Conservation (phyloP, 2,113 vertebrate genomes). For the Laticauda laticaudata region DNA sequence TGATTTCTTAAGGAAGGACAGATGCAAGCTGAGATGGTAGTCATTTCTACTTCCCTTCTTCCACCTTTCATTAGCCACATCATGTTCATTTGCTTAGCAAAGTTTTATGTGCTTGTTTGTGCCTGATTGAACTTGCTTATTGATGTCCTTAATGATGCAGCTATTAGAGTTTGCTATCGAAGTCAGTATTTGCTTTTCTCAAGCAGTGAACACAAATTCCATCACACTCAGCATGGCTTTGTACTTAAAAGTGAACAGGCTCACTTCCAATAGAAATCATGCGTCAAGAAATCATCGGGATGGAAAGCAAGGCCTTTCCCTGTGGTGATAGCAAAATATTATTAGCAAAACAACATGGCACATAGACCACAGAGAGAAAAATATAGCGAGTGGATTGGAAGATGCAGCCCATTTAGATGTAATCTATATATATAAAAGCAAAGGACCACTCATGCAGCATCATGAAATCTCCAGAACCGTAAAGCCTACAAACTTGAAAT, state of each 20-base stretch:
- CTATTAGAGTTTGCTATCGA: background rate
- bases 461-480: no score
- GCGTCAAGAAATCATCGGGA: constrained; percentile 24
- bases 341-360: constrained; percentile 15
- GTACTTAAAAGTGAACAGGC: background rate
- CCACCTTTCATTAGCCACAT: constrained; percentile 1
- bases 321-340: background rate
- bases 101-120: background rate
- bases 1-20: background rate
- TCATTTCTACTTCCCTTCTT: background rate
- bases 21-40: background rate
- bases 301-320: constrained; percentile 20
- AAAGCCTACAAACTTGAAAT: no score
- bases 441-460: no score
- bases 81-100: constrained; percentile 5
- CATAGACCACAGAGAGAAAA: constrained; percentile 6
- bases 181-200: background rate
- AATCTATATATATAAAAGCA: background rate
- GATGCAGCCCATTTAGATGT: constrained; percentile 10
- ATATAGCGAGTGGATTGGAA: background rate
- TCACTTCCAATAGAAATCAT: constrained; percentile 26
- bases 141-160: background rate
- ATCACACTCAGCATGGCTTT: background rate
- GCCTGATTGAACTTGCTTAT: constrained; percentile 10
- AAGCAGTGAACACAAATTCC: background rate